Percentiles rank a stretch among this genome's conserved stretches.
Conservation (phyloP, 2,888 invertebrate genomes). For the Imbricaverruca yamaguchii region DNA sequence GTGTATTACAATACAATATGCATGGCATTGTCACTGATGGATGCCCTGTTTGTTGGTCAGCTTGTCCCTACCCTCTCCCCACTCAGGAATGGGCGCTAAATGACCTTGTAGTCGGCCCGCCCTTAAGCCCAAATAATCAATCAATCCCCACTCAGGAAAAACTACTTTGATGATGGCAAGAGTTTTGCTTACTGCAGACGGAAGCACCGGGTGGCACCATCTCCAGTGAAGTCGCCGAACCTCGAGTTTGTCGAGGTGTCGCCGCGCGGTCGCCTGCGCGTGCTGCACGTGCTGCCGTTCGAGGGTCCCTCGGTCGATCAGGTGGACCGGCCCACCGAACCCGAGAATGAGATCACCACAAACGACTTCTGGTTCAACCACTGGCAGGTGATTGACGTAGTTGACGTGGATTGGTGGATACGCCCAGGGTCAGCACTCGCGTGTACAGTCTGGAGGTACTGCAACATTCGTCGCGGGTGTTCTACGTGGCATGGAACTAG, state of each 20-base stretch:
- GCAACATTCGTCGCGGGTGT: not conserved
- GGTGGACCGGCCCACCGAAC: not conserved
- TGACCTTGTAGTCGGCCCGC: no score
- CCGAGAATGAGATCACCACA: not conserved
- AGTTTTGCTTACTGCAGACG: not conserved
- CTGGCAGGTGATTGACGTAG: constrained; percentile 29
- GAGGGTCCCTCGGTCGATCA: not conserved
- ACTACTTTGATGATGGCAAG: no score
- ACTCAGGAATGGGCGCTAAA: no score
- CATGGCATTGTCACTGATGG: no score
- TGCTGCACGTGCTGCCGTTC: constrained; percentile 10
- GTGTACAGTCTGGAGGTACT: not conserved
- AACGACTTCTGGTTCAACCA: constrained; percentile 34
- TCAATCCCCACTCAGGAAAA: no score
- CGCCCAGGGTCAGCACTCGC: not conserved
- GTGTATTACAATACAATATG: no score
- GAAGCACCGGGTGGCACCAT: not conserved
- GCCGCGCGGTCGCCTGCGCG: not conserved
- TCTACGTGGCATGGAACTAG: not conserved
- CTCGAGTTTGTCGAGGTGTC: constrained; percentile 9
- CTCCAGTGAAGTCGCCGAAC: not conserved
- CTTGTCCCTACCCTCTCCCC: no score
- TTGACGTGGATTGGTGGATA: not conserved
- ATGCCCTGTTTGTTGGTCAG: no score
- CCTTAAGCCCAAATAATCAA: no score